Percentiles rank a stretch among this genome's conserved stretches.
Conservation (phyloP, 2,888 invertebrate genomes). For the Zygothrica quintamaculata region DNA sequence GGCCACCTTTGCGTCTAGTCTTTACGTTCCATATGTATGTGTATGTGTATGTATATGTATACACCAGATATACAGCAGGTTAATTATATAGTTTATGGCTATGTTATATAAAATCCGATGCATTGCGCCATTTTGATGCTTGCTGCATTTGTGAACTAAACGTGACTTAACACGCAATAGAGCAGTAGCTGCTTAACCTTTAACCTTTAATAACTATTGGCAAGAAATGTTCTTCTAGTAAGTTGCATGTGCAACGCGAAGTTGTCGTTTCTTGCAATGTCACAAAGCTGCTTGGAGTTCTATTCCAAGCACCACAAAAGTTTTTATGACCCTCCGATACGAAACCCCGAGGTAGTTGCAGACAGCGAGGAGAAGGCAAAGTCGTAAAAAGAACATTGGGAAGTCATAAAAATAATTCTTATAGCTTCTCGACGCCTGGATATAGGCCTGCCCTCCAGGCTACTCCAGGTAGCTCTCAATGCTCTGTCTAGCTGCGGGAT, state of each 20-base stretch:
- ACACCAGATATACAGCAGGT: constrained; percentile 38
- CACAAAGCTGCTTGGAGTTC: constrained; percentile 14
- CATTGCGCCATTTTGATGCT: constrained; percentile 39
- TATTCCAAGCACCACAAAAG: constrained; percentile 21
- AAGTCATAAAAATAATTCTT: constrained; percentile 67
- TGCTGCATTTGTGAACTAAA: constrained; percentile 25
- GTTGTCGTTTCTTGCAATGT: constrained; percentile 17
- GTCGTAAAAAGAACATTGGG: constrained; percentile 63
- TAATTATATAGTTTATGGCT: constrained; percentile 5
- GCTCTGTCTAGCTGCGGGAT: constrained; percentile 18
- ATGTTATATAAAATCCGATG: background rate
- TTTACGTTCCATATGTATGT: background rate
- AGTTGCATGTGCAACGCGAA: constrained; percentile 57
- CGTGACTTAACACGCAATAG: constrained; percentile 21
- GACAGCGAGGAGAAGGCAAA: constrained; percentile 16
- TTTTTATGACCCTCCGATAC: constrained; percentile 26
- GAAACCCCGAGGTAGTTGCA: background rate
- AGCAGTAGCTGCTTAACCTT: constrained; percentile 33
- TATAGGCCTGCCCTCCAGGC: no score
- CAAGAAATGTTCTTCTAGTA: background rate
- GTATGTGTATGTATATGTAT: constrained; percentile 8
- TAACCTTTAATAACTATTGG: constrained; percentile 52
- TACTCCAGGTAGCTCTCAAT: background rate
- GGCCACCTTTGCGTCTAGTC: no score
- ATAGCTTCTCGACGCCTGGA: constrained; percentile 42